Conservation (phyloP, 2,888 invertebrate species). For the Calliphora vomitoria region DNA sequence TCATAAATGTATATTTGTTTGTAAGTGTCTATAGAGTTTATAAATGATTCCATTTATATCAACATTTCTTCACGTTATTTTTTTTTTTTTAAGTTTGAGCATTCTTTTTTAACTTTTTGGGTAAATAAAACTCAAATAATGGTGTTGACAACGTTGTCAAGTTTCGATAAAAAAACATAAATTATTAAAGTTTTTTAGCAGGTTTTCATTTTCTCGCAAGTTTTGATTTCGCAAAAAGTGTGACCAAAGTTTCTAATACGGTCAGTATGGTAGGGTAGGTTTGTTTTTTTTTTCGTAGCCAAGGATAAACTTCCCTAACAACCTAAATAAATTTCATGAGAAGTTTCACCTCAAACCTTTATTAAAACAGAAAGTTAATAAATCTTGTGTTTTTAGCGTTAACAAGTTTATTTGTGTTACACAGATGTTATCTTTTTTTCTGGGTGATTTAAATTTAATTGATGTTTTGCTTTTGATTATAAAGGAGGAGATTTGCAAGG, state of each 20-base stretch:
- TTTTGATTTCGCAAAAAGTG: background rate
- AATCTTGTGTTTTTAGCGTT: background rate
- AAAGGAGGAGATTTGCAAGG: too few species aligned
- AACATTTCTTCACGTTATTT: too few species aligned
- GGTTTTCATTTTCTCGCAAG: background rate
- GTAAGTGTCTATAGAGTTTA: too few species aligned
- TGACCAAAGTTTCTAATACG: background rate
- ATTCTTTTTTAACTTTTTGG: background rate
- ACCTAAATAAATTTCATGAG: background rate
- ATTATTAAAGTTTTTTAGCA: background rate
- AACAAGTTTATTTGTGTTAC: background rate
- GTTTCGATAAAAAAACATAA: conserved; percentile 7
- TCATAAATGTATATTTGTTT: too few species aligned
- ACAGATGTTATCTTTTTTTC: background rate
- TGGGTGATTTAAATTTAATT: background rate
- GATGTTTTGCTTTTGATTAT: background rate
- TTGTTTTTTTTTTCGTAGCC: too few species aligned
- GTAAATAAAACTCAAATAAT: background rate
- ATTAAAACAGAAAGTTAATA: background rate
- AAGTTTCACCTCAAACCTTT: background rate
- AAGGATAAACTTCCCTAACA: background rate
- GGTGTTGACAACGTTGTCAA: conserved; percentile 11
- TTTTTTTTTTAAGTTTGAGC: too few species aligned
- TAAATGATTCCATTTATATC: too few species aligned
- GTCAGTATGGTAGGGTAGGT: background rate